phyloP scores from a whole-genome alignment of 2,797 vertebrate species.

The Pseudochirops cupreus region DNA sequence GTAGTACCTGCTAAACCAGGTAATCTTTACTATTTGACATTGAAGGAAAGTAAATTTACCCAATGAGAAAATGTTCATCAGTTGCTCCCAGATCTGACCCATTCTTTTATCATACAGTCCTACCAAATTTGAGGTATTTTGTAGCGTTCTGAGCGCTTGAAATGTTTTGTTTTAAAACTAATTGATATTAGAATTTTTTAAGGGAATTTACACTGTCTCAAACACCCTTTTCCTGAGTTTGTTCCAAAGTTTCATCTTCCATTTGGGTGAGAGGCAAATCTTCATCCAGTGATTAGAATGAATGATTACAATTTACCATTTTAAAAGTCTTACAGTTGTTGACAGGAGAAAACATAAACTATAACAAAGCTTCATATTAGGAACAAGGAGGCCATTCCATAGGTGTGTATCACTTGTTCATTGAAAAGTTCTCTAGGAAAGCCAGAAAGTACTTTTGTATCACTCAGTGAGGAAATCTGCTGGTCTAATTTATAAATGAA shows the following conservation, averaged over 20 bases:
- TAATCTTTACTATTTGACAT: slow-evolving; percentile 2
- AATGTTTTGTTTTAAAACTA: slow-evolving; percentile 56
- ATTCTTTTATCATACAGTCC: slow-evolving; percentile 60
- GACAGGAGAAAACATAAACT: slow-evolving; percentile 72
- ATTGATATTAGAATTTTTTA: slow-evolving; percentile 58
- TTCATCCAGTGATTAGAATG: slow-evolving; percentile 81
- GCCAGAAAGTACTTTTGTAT: slow-evolving; percentile 45
- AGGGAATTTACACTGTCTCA: slow-evolving; percentile 37
- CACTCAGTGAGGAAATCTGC: slow-evolving; percentile 42
- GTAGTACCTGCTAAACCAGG: slow-evolving; percentile 22
- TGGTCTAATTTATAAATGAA: neutral
- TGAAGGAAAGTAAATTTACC: slow-evolving; percentile 29
- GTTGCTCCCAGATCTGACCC: slow-evolving; percentile 34
- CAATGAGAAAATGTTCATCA: slow-evolving; percentile 32
- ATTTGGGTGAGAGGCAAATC: slow-evolving; percentile 68
- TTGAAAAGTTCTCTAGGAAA: slow-evolving; percentile 74
- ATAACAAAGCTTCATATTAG: slow-evolving; percentile 76
- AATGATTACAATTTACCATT: slow-evolving; percentile 79
- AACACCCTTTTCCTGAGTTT: slow-evolving; percentile 29
- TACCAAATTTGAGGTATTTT: slow-evolving; percentile 49
- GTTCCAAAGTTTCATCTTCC: slow-evolving; percentile 26
- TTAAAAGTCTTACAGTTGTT: slow-evolving; percentile 70
- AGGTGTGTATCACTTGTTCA: slow-evolving; percentile 62
- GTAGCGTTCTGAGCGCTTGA: slow-evolving; percentile 48
- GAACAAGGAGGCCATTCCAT: slow-evolving; percentile 70